Evolutionary conservation across 2,797 vertebrate species (phyloP).

Genomic region (Alca torda): DNA sequence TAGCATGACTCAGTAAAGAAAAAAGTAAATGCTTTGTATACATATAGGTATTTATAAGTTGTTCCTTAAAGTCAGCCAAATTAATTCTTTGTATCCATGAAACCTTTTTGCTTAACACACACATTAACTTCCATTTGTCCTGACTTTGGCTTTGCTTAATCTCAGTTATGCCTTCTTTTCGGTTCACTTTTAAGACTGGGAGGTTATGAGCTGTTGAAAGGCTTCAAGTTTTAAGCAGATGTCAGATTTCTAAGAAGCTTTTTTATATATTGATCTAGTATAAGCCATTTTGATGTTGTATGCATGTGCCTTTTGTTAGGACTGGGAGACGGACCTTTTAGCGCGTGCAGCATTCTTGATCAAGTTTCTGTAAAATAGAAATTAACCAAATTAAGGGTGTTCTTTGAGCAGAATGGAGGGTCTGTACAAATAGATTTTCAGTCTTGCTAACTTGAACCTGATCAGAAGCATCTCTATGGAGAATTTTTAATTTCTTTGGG

Average conservation of each 20-base stretch:
- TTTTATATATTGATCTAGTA: neutral
- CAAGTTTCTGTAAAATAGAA: neutral
- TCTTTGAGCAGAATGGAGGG: fast-evolving
- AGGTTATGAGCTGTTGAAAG: neutral
- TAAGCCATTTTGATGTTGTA: neutral
- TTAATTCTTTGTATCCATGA: neutral
- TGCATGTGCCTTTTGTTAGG: neutral
- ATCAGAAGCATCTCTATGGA: neutral
- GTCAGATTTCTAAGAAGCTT: neutral
- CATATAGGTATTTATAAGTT: neutral
- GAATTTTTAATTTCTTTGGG: neutral
- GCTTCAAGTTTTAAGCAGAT: neutral
- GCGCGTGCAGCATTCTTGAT: neutral
- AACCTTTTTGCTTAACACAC: neutral
- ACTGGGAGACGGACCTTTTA: neutral
- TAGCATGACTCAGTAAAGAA: neutral
- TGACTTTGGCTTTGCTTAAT: neutral
- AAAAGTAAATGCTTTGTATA: neutral
- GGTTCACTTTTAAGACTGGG: fast-evolving
- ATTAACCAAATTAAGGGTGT: neutral
- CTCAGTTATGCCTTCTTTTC: neutral
- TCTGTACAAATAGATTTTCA: neutral
- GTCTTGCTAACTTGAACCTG: neutral
- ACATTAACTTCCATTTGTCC: neutral
- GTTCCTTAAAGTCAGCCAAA: neutral